Evolutionary conservation across 2,888 invertebrate genomes (phyloP).

Genomic region (Sthenelais limicola): DNA sequence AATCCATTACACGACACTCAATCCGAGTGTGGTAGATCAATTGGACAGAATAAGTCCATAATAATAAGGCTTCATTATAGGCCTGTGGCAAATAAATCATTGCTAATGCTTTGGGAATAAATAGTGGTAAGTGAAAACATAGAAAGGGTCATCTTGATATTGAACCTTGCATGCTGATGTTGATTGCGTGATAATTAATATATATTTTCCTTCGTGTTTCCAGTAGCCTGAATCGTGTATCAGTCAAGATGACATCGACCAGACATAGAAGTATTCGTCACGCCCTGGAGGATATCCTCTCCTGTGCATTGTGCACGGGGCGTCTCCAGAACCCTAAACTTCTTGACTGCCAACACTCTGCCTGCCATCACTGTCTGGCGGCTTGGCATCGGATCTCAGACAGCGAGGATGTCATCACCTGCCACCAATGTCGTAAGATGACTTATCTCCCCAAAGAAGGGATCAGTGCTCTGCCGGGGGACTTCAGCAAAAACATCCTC

Average conservation of each 20-base stretch:
- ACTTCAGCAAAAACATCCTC: conserved; percentile 28
- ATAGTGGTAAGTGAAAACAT: too few relatives aligned
- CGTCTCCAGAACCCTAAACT: conserved; percentile 20
- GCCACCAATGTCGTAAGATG: not conserved
- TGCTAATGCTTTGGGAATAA: too few relatives aligned
- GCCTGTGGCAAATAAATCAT: too few relatives aligned
- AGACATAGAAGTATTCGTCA: conserved; percentile 15
- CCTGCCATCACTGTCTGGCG: conserved; percentile 14
- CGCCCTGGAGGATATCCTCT: conserved; percentile 28
- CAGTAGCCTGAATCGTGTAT: too few relatives aligned
- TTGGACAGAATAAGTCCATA: too few relatives aligned
- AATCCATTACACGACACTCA: too few relatives aligned
- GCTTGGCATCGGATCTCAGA: not conserved
- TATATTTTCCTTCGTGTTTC: too few relatives aligned
- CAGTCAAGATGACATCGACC: not conserved
- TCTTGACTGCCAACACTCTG: conserved; percentile 15
- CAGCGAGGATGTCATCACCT: not conserved
- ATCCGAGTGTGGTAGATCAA: too few relatives aligned
- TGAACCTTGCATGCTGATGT: too few relatives aligned
- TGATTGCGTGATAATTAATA: too few relatives aligned
- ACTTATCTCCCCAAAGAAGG: not conserved
- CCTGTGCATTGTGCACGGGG: conserved; percentile 6
- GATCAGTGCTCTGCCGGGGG: conserved; percentile 6
- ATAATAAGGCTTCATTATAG: too few relatives aligned
- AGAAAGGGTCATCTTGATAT: too few relatives aligned